These are phyloP conservation scores for Takifugu rubripes DNA, from an alignment of 2,797 vertebrate genomes.

Conservation along the genomic window DNA sequence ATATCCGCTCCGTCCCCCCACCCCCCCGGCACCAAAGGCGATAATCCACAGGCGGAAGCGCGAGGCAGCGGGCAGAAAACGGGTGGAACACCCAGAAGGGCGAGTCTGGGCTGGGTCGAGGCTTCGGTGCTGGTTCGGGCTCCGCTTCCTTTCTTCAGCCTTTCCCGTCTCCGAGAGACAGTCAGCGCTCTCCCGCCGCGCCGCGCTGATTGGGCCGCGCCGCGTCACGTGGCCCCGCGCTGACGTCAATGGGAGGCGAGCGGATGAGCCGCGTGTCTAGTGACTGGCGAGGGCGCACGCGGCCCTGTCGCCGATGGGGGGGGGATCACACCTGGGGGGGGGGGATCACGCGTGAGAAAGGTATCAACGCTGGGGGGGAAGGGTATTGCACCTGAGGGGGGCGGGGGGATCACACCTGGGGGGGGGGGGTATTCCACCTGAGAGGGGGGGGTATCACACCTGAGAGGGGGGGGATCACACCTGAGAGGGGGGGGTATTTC, in stretches of 20 bases:
- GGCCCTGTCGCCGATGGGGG: neutral
- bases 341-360: no score
- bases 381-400: no score
- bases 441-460: no score
- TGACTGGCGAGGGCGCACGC: slow-evolving; percentile 58
- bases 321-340: no score
- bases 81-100: slow-evolving; percentile 35
- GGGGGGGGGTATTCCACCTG: no score
- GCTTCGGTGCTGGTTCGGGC: slow-evolving; percentile 54
- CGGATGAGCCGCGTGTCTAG: slow-evolving; percentile 79
- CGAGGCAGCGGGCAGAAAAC: neutral
- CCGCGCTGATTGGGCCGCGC: slow-evolving; percentile 79
- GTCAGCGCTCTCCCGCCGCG: slow-evolving; percentile 67
- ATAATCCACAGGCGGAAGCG: neutral
- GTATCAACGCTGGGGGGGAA: no score
- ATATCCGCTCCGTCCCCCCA: slow-evolving; percentile 59
- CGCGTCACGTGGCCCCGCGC: slow-evolving; percentile 82
- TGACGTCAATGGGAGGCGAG: slow-evolving; percentile 92
- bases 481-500: no score
- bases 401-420: no score
- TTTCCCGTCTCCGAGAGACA: slow-evolving; percentile 68
- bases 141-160: slow-evolving; percentile 66
- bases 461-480: no score
- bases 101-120: slow-evolving; percentile 35
- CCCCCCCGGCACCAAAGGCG: neutral